These are phyloP conservation scores for Gymnocheta viridis DNA, from an alignment of 2,888 invertebrate genomes.

Conservation along the genomic window DNA sequence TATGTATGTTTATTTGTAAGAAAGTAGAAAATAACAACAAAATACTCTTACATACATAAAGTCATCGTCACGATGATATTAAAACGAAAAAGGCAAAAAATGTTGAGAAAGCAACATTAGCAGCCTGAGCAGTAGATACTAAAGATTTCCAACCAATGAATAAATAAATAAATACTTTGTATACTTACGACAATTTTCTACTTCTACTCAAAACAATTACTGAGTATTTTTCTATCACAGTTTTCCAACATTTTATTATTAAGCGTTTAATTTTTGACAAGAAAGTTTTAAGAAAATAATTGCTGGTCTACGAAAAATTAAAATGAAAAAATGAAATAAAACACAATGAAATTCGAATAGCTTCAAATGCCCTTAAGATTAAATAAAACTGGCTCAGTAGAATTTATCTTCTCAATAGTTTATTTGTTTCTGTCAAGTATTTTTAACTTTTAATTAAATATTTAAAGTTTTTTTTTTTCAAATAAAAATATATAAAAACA, in stretches of 20 bases:
- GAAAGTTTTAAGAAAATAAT: background rate
- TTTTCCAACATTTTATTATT: background rate
- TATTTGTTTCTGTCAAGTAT: background rate
- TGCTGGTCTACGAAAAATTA: background rate
- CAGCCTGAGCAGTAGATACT: background rate
- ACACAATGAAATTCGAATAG: background rate
- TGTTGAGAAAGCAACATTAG: background rate
- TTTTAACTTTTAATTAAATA: slow-evolving; percentile 13
- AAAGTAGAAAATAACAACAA: slow-evolving; percentile 26
- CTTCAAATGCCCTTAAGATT: background rate
- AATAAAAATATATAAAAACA: background rate
- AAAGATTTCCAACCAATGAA: background rate
- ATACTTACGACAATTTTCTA: slow-evolving; percentile 3
- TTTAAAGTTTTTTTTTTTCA: background rate
- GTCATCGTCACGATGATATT: slow-evolving; percentile 8
- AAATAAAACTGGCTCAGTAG: slow-evolving; percentile 4
- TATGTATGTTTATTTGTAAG: background rate
- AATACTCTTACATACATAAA: slow-evolving; percentile 8
- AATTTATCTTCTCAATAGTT: slow-evolving; percentile 27
- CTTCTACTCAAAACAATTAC: background rate
- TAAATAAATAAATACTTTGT: slow-evolving; percentile 27
- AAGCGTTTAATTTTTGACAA: background rate
- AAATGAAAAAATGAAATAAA: background rate
- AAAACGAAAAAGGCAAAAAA: background rate
- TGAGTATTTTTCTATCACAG: background rate